Evolutionary conservation across 2,888 invertebrate genomes (phyloP).

Genomic region (Thecocarcelia acutangulata): DNA sequence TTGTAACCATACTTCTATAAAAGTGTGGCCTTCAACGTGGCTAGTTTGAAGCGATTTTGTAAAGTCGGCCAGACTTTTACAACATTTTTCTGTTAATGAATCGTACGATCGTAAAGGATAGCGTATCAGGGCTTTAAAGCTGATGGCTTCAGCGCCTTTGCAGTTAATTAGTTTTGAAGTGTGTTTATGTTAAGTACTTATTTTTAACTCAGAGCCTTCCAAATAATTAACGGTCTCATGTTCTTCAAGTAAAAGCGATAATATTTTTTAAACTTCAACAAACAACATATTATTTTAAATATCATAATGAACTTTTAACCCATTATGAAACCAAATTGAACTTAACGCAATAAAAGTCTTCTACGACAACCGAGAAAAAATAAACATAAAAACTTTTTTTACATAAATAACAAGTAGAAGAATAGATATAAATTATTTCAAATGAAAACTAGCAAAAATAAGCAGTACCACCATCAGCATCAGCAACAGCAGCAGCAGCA

Average conservation of each 20-base stretch:
- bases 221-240: no score
- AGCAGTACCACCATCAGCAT: slow-evolving; percentile 13
- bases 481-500: slow-evolving; percentile 1
- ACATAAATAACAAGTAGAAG: slow-evolving; percentile 53
- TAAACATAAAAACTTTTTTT: slow-evolving; percentile 18
- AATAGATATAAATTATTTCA: slow-evolving; percentile 65
- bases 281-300: neutral
- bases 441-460: slow-evolving; percentile 38
- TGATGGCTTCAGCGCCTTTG: no score
- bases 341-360: slow-evolving; percentile 25
- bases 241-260: neutral
- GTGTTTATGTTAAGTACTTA: no score
- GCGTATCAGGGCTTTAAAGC: no score
- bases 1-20: no score
- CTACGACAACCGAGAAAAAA: neutral
- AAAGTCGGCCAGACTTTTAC: no score
- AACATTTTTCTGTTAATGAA: no score
- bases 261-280: neutral
- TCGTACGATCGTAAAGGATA: no score
- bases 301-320: slow-evolving; percentile 8
- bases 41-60: no score
- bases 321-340: slow-evolving; percentile 24
- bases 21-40: no score
- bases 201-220: no score
- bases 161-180: no score